phyloP scores from a whole-genome alignment of 2,888 invertebrate genomes.

The Tuberolachnus salignus region DNA sequence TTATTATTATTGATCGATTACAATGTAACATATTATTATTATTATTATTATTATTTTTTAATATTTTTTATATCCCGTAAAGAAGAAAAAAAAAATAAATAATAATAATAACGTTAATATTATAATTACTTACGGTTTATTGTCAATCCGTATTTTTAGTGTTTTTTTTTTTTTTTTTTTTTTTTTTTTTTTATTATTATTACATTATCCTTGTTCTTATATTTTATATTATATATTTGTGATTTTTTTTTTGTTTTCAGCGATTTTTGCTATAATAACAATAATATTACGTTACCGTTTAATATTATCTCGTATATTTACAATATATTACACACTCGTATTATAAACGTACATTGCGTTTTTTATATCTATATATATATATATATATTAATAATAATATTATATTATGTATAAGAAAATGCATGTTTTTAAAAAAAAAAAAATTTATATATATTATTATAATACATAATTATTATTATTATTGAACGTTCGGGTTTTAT shows the following conservation, averaged over 20 bases:
- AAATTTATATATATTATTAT: slow-evolving; percentile 15
- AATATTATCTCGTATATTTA: slow-evolving; percentile 26
- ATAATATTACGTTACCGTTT: slow-evolving; percentile 43
- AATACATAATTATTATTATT: slow-evolving; percentile 32
- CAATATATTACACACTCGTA: background rate
- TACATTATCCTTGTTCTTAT: slow-evolving; percentile 12
- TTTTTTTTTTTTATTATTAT: too few species aligned
- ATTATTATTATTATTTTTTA: too few species aligned
- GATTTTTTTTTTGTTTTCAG: too few species aligned
- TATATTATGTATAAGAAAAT: too few species aligned
- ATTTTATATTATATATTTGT: slow-evolving; percentile 13
- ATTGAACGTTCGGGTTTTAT: slow-evolving; percentile 37
- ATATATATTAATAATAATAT: background rate
- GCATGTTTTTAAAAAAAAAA: too few species aligned
- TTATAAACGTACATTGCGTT: background rate
- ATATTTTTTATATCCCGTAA: too few species aligned
- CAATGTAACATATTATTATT: too few species aligned
- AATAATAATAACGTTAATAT: background rate
- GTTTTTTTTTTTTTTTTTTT: slow-evolving; percentile 5
- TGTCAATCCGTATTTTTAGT: slow-evolving; percentile 31
- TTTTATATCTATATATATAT: background rate
- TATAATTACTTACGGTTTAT: too few species aligned
- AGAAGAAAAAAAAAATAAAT: background rate
- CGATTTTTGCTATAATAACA: slow-evolving; percentile 23
- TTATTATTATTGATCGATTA: too few species aligned